Conservation (phyloP, 2,113 vertebrate genomes). For the Bubo bubo region DNA sequence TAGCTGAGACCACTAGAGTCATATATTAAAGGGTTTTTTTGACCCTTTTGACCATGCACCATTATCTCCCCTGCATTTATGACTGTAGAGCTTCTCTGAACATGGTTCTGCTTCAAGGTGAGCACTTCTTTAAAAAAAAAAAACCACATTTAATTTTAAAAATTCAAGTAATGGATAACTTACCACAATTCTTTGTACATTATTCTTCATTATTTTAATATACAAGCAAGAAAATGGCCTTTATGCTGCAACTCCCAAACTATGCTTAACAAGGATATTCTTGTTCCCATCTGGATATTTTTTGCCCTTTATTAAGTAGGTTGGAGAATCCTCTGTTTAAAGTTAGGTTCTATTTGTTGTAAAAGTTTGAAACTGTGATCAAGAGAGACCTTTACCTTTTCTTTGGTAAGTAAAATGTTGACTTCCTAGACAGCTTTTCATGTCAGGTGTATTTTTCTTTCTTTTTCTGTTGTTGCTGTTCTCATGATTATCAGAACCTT, state of each 20-base stretch:
- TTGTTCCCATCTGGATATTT: background rate
- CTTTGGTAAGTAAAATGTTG: background rate
- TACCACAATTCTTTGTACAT: background rate
- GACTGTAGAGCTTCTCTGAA: background rate
- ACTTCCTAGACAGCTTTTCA: background rate
- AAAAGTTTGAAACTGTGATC: background rate
- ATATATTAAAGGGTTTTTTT: rapidly evolving
- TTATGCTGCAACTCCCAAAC: background rate
- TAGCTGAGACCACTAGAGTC: background rate
- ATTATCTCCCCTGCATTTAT: background rate
- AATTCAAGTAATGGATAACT: background rate
- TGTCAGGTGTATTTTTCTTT: background rate
- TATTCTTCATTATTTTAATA: background rate
- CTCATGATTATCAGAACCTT: background rate
- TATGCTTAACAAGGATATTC: background rate
- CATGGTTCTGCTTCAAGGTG: background rate
- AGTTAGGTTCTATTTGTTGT: background rate
- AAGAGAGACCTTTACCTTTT: background rate
- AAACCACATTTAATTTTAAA: background rate
- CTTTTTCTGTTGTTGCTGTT: background rate
- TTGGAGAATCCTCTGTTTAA: background rate
- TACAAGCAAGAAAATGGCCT: background rate
- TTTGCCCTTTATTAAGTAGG: background rate
- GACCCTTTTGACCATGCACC: background rate
- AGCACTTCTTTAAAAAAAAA: background rate